Percentiles rank a stretch among this genome's conserved stretches.
These are phyloP conservation scores for Mugil cephalus DNA, from an alignment of 2,113 vertebrate species.

Conservation along the genomic window DNA sequence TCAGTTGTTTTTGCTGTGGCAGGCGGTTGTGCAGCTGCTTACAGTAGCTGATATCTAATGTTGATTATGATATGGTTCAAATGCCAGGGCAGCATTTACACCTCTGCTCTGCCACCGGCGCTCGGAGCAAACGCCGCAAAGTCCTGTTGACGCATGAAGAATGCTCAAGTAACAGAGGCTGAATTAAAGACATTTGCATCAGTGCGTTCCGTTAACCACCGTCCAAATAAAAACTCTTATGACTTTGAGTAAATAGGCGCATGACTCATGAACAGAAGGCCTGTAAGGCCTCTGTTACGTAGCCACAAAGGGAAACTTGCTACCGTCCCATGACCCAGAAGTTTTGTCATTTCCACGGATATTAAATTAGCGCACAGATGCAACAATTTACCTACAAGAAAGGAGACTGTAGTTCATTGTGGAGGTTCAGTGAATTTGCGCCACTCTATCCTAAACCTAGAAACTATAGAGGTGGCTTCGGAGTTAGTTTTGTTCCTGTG, in stretches of 20 bases:
- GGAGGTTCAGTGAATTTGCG: slow-evolving; percentile 3
- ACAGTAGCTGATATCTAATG: neutral
- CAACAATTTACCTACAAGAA: neutral
- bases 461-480: slow-evolving; percentile 19
- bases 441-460: slow-evolving; percentile 5
- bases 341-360: neutral
- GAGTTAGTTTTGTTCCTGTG: slow-evolving; percentile 1
- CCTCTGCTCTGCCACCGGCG: neutral
- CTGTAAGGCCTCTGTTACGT: slow-evolving; percentile 6
- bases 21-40: neutral
- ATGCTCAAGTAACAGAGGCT: neutral
- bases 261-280: slow-evolving; percentile 44
- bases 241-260: slow-evolving; percentile 34
- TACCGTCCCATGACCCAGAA: slow-evolving; percentile 21
- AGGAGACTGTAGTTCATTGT: neutral
- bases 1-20: slow-evolving; percentile 7
- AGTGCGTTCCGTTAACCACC: slow-evolving; percentile 6
- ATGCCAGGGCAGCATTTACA: slow-evolving; percentile 35
- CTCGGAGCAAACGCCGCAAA: slow-evolving; percentile 38
- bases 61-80: slow-evolving; percentile 3
- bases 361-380: neutral
- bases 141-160: slow-evolving; percentile 23
- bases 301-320: slow-evolving; percentile 19
- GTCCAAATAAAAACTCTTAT: slow-evolving; percentile 25
- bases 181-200: slow-evolving; percentile 27